Percentiles rank a stretch among this genome's conserved stretches.
Evolutionary conservation across 1,140 invertebrate species (phyloP).

Genomic region (Drosophila pseudoobscura): DNA sequence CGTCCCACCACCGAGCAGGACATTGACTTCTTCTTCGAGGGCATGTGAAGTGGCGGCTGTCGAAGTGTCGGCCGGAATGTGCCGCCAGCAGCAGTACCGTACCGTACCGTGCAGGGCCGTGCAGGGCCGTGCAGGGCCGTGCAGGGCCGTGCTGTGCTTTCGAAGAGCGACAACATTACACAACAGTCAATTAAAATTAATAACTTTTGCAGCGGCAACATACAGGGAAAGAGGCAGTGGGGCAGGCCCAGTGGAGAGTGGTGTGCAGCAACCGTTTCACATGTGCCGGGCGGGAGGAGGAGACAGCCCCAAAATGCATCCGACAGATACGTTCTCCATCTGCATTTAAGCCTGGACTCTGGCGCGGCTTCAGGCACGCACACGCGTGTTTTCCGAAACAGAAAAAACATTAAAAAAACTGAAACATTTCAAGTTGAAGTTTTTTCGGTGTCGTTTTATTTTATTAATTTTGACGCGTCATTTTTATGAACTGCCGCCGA

Average conservation of each 20-base stretch:
- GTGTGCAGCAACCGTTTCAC: conserved; percentile 43
- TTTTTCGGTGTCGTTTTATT: conserved; percentile 32
- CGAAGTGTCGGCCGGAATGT: conserved; percentile 27
- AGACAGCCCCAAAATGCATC: conserved; percentile 64
- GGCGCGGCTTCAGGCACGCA: conserved; percentile 64
- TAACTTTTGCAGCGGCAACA: conserved; percentile 67
- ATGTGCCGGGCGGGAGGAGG: conserved; percentile 43
- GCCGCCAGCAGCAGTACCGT: too few species aligned
- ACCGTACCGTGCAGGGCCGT: too few species aligned
- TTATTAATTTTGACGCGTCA: conserved; percentile 62
- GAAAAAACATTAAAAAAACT: too few species aligned
- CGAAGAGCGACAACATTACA: conserved; percentile 69
- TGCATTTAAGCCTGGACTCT: conserved; percentile 31
- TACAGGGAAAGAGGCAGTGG: not conserved
- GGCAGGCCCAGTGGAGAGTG: conserved; percentile 16
- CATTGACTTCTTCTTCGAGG: conserved; percentile 27
- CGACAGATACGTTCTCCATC: conserved; percentile 57
- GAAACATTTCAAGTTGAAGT: conserved; percentile 26
- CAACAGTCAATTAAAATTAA: conserved; percentile 81
- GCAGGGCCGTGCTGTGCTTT: too few species aligned
- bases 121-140: too few species aligned
- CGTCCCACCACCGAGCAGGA: not conserved
- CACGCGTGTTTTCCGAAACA: conserved; percentile 60
- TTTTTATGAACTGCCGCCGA: conserved; percentile 33
- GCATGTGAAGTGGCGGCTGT: conserved; percentile 64